Conservation (phyloP, 2,888 invertebrate species). For the Synanthedon tipuliformis region DNA sequence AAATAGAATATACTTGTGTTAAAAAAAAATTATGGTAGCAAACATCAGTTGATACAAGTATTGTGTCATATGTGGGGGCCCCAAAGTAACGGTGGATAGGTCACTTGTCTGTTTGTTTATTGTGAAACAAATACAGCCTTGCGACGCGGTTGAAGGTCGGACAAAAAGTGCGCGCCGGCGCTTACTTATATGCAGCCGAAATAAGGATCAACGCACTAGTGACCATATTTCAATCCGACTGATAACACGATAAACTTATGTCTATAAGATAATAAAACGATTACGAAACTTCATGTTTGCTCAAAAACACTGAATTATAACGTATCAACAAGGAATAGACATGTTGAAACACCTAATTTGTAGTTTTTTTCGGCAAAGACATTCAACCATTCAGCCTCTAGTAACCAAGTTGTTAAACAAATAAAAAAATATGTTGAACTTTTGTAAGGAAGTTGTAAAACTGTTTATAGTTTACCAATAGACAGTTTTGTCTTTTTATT, state of each 20-base stretch:
- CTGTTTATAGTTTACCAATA: slow-evolving; percentile 52
- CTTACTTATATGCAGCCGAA: slow-evolving; percentile 30
- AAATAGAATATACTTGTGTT: too few relatives aligned
- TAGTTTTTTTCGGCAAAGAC: neutral
- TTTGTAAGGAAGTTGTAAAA: slow-evolving; percentile 58
- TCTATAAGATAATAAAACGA: neutral
- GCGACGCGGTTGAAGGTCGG: slow-evolving; percentile 57
- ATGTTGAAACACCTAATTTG: too few relatives aligned
- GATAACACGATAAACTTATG: slow-evolving; percentile 24
- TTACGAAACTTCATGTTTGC: neutral
- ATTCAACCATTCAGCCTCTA: neutral
- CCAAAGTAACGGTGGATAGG: slow-evolving; percentile 27
- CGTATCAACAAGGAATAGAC: too few relatives aligned
- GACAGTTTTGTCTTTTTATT: slow-evolving; percentile 17
- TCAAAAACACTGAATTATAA: too few relatives aligned
- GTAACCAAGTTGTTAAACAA: slow-evolving; percentile 4
- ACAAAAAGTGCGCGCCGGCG: slow-evolving; percentile 29
- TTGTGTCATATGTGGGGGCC: slow-evolving; percentile 15
- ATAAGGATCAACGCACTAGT: slow-evolving; percentile 36
- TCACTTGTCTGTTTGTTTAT: slow-evolving; percentile 37
- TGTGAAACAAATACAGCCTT: slow-evolving; percentile 56
- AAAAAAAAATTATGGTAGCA: neutral
- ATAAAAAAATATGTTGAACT: slow-evolving; percentile 9
- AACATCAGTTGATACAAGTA: neutral
- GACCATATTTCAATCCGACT: slow-evolving; percentile 17